Base-by-base conservation (phyloP, 2,888 invertebrate genomes). In the Tetragnatha montana region DNA sequence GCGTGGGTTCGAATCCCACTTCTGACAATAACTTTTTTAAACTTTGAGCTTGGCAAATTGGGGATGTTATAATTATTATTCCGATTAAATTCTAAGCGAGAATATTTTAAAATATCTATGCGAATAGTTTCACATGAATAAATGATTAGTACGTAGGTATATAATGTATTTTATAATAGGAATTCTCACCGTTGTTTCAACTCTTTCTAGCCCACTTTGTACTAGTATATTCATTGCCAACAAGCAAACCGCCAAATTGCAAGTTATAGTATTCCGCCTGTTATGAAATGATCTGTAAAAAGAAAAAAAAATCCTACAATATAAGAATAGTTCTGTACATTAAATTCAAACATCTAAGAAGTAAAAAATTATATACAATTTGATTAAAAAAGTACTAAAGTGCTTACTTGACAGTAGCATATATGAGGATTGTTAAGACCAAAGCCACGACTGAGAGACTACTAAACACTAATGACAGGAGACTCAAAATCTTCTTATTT, bases 181-280 rank as follows among this genome's bases (percentile, higher is more conserved):
- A 35, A 35, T 35, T 35, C 73, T 79, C 68, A 79, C 75, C 19
- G 49, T 74, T 19, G 68, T 81, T 14, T 17, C 70, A 12, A 50
- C 68, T 85, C 76, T 79, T 0, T 86, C 51, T 19, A 87, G 22
- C 12, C 86, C 89, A 0, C 74, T 87, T 35, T 82, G 86, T 7
- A 91, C 84, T n/a, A 91, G 49, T 7, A 91, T 76, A 70, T 91
- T 90, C 73, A 90, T 89, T 22, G 81, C 68, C 22, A 92, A 51
- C 69, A 92, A 60, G 51, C 91, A 91, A 12, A 86, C 47, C 8
- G 89, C 91, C 14, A 92, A 47, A 60, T 92, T 92, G 80, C 83
- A 86, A 0, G 91, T 91, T 12, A 91, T 91, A 0, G 84, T 88
- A n/a, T 73, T 91, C 8, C 92, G 89, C 19, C 91, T 75, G 75